Percentiles rank a stretch among this genome's conserved stretches.
phyloP scores from a whole-genome alignment of 35 echinoderm and acorn worm species.

The Lytechinus pictus region DNA sequence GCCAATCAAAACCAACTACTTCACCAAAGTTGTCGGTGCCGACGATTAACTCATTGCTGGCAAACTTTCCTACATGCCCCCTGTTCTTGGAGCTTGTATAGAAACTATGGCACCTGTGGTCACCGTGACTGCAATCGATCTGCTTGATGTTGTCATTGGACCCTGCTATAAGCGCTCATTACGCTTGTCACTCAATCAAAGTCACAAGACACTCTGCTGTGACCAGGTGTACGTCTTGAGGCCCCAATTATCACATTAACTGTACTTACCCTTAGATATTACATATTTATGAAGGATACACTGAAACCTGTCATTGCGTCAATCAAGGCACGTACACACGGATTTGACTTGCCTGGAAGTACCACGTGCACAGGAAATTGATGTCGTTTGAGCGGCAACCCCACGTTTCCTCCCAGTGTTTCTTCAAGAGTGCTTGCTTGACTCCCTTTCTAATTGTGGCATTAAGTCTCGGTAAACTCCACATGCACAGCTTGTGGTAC shows the following conservation, averaged over 20 bases:
- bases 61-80: too few relatives aligned
- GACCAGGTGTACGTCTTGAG: not conserved
- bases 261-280: not conserved
- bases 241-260: not conserved
- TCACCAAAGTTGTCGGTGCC: too few relatives aligned
- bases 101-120: not conserved
- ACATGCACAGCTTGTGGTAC: not conserved
- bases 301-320: not conserved
- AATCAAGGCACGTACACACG: not conserved
- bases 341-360: slow-evolving; percentile 10
- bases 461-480: not conserved
- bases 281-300: not conserved
- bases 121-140: not conserved
- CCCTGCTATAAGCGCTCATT: not conserved
- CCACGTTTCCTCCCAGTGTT: slow-evolving; percentile 10
- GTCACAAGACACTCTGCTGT: not conserved
- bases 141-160: not conserved
- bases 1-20: too few relatives aligned
- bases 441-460: not conserved
- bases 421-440: not conserved
- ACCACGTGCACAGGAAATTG: slow-evolving; percentile 43
- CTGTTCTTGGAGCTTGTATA: not conserved
- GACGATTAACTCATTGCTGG: too few relatives aligned
- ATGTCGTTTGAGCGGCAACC: slow-evolving; percentile 22
- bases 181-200: not conserved